Evolutionary conservation across 2,888 invertebrate genomes (phyloP).

Genomic region (Cinara cedri): DNA sequence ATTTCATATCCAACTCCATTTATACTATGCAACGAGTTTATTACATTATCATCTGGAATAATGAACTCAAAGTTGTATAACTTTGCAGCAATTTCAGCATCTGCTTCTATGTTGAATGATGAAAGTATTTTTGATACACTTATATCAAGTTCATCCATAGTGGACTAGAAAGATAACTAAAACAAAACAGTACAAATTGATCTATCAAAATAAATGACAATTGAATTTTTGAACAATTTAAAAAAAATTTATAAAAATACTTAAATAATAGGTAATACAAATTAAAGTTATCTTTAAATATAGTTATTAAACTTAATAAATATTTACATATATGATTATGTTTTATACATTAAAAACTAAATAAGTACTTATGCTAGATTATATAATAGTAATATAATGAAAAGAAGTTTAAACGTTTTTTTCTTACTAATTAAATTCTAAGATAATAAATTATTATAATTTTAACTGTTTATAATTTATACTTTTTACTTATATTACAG

Average conservation of each 20-base stretch:
- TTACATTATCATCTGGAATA: conserved; percentile 40
- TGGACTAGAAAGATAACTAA: not conserved
- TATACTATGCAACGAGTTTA: conserved; percentile 41
- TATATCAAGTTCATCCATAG: conserved; percentile 36
- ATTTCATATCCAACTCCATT: conserved; percentile 56
- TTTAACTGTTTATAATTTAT: too few species aligned
- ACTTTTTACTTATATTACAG: too few species aligned
- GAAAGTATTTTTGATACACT: conserved; percentile 35
- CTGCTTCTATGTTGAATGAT: conserved; percentile 32
- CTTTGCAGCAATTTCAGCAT: conserved; percentile 41
- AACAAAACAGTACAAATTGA: not conserved
- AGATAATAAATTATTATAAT: too few species aligned
- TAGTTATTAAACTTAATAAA: too few species aligned
- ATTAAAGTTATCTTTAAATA: too few species aligned
- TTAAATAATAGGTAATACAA: too few species aligned
- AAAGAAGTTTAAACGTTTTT: too few species aligned
- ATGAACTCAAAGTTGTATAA: conserved; percentile 8
- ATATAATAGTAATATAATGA: too few species aligned
- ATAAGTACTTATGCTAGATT: too few species aligned
- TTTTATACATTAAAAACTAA: too few species aligned
- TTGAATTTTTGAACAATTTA: not conserved
- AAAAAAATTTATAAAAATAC: not conserved
- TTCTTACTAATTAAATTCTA: too few species aligned
- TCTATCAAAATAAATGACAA: not conserved
- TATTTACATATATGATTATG: too few species aligned